Evolutionary conservation across 2,113 vertebrate genomes (phyloP).

Genomic region (Colius striatus): DNA sequence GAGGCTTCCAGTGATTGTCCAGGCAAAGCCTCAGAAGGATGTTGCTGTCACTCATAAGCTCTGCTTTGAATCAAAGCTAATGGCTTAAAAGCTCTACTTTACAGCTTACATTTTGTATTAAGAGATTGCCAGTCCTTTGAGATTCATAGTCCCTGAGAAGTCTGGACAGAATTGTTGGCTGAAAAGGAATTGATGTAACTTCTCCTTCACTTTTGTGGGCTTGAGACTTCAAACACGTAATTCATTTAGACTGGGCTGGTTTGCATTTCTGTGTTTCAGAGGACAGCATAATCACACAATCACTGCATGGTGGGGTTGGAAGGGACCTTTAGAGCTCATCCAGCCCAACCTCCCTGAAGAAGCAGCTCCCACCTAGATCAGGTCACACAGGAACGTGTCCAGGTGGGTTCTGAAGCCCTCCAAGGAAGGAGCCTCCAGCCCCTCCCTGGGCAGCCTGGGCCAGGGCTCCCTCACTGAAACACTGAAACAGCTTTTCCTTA

Average conservation of each 20-base stretch:
- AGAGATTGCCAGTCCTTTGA: neutral
- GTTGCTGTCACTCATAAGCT: neutral
- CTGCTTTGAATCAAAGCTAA: conserved; percentile 4
- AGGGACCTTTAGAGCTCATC: no score
- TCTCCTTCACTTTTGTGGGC: neutral
- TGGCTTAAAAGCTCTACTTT: conserved; percentile 2
- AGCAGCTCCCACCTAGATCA: no score
- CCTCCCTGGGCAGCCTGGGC: no score
- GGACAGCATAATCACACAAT: neutral
- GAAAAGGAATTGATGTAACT: neutral
- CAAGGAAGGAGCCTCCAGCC: no score
- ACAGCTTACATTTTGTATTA: neutral
- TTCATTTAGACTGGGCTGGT: neutral
- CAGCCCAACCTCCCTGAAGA: no score
- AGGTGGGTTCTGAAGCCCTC: no score
- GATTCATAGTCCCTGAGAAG: neutral
- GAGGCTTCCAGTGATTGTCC: neutral
- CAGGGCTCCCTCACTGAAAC: no score
- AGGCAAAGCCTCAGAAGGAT: neutral
- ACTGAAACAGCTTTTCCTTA: no score
- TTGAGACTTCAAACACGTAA: neutral
- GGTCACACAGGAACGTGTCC: no score
- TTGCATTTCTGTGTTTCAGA: neutral
- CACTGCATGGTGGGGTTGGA: no score
- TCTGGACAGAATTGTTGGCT: neutral